Evolutionary conservation across 2,888 invertebrate genomes (phyloP).

Genomic region (Ophion costatus): DNA sequence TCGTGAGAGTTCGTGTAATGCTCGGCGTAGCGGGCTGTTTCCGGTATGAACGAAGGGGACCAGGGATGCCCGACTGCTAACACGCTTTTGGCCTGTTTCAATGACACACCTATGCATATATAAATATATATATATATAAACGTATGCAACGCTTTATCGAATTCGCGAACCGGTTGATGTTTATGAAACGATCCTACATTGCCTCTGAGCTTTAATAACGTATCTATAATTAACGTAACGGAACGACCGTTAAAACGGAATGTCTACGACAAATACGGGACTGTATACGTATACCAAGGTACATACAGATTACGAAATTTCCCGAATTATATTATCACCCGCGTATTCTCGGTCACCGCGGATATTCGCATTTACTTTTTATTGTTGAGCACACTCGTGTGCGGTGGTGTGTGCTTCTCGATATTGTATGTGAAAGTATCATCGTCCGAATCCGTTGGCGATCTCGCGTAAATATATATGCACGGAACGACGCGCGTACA

Average conservation of each 20-base stretch:
- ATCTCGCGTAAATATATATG: not conserved
- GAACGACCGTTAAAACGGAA: slow-evolving; percentile 33
- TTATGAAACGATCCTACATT: slow-evolving; percentile 51
- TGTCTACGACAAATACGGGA: slow-evolving; percentile 8
- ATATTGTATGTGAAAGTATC: not conserved
- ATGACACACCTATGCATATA: slow-evolving; percentile 19
- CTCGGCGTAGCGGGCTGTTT: slow-evolving; percentile 31
- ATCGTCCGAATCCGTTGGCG: not conserved
- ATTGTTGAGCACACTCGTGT: not conserved
- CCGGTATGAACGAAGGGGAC: slow-evolving; percentile 13
- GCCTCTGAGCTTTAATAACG: slow-evolving; percentile 72
- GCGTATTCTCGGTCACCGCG: not conserved
- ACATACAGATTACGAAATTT: not conserved
- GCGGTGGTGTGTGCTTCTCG: not conserved
- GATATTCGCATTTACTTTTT: slow-evolving; percentile 4
- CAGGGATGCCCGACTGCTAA: slow-evolving; percentile 23
- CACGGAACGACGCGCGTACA: not conserved
- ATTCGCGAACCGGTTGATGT: slow-evolving; percentile 44
- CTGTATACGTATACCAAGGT: not conserved
- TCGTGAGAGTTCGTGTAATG: slow-evolving; percentile 45
- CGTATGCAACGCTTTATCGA: slow-evolving; percentile 35
- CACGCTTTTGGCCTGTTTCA: slow-evolving; percentile 44
- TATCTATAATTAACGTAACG: slow-evolving; percentile 72
- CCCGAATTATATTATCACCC: slow-evolving; percentile 22
- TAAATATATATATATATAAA: slow-evolving; percentile 7